Percentiles rank a stretch among this genome's conserved stretches.
Conservation (phyloP, 2,113 vertebrate species). For the Turnix velox region DNA sequence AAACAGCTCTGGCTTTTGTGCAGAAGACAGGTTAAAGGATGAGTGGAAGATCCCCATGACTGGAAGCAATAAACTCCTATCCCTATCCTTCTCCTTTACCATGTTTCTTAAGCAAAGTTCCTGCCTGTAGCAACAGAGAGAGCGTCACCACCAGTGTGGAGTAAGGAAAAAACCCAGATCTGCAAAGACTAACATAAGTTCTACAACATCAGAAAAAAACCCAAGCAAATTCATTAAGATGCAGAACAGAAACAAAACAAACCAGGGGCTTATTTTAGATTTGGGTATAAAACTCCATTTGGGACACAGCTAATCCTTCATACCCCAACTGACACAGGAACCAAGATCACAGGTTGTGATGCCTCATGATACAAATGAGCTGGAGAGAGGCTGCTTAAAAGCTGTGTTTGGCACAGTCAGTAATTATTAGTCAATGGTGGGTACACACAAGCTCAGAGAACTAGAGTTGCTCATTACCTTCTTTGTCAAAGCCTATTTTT, state of each 20-base stretch:
- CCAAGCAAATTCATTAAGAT: neutral
- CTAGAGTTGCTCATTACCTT: neutral
- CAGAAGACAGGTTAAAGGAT: neutral
- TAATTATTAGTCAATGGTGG: neutral
- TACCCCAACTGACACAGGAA: neutral
- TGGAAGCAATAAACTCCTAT: neutral
- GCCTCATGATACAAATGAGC: neutral
- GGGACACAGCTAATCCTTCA: neutral
- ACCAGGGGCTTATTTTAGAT: neutral
- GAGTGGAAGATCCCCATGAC: neutral
- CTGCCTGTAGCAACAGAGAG: neutral
- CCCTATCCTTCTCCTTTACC: neutral
- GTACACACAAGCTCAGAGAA: neutral
- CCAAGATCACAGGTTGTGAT: neutral
- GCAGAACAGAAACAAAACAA: neutral
- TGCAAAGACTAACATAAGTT: neutral
- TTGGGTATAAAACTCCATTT: neutral
- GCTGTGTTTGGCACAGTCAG: neutral
- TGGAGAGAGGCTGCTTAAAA: neutral
- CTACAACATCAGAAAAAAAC: neutral
- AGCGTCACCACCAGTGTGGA: neutral
- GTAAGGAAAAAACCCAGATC: neutral
- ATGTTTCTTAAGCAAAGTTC: neutral
- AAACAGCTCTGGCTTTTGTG: neutral
- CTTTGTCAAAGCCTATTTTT: slow-evolving; percentile 5